These are phyloP conservation scores for Agrenia bidenticulata DNA, from an alignment of 2,888 invertebrate genomes.

Conservation along the genomic window DNA sequence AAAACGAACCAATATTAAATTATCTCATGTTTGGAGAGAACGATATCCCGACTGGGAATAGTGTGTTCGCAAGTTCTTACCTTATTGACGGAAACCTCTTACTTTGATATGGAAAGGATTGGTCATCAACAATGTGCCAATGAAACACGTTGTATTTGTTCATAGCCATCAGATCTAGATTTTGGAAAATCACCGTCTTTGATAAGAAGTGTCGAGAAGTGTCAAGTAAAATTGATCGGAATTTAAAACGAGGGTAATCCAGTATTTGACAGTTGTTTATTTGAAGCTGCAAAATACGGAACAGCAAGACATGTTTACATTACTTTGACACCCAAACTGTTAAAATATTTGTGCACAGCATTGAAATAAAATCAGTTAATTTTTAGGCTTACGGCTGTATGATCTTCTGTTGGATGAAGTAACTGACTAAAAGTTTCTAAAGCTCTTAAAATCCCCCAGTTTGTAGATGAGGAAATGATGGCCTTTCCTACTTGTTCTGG, in stretches of 20 bases:
- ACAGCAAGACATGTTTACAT: too few relatives aligned
- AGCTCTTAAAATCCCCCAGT: constrained; percentile 84
- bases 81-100: too few relatives aligned
- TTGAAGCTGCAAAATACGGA: constrained; percentile 61
- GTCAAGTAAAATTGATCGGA: constrained; percentile 83
- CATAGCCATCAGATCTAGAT: constrained; percentile 80
- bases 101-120: constrained; percentile 88
- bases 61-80: too few relatives aligned
- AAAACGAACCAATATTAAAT: too few relatives aligned
- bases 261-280: constrained; percentile 67
- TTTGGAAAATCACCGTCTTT: constrained; percentile 65
- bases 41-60: too few relatives aligned
- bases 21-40: too few relatives aligned
- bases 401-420: constrained; percentile 57
- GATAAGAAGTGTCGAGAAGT: constrained; percentile 83
- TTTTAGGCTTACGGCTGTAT: too few relatives aligned
- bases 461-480: constrained; percentile 32
- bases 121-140: constrained; percentile 94
- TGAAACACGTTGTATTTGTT: constrained; percentile 93
- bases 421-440: constrained; percentile 85
- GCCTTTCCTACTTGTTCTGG: constrained; percentile 20
- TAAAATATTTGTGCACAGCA: too few relatives aligned
- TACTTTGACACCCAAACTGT: too few relatives aligned
- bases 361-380: too few relatives aligned
- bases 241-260: constrained; percentile 76